phyloP scores from a whole-genome alignment of 2,113 vertebrate genomes.

The Corvus cornix region DNA sequence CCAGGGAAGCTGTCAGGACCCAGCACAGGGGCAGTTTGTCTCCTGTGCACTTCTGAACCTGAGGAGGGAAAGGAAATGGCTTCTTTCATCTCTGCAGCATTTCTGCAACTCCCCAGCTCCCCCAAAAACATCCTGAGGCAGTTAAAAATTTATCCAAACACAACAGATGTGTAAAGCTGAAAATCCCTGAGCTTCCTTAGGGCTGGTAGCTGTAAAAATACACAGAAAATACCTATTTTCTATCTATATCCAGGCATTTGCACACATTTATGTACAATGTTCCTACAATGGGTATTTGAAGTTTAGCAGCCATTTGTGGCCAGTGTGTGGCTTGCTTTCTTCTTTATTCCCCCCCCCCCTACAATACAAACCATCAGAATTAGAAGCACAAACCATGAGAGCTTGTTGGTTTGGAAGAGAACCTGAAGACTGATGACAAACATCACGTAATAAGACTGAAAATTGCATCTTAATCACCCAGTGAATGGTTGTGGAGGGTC shows the following conservation, averaged over 20 bases:
- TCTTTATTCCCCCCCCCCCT: not conserved
- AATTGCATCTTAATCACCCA: not conserved
- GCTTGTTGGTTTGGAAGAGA: not conserved
- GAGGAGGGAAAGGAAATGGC: not conserved
- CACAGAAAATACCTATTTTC: not conserved
- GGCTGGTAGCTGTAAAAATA: not conserved
- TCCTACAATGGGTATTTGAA: not conserved
- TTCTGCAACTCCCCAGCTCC: not conserved
- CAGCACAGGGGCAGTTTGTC: not conserved
- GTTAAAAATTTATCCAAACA: not conserved
- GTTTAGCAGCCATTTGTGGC: not conserved
- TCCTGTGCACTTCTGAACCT: not conserved
- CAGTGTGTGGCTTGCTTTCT: not conserved
- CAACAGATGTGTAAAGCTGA: not conserved
- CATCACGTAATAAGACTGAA: not conserved
- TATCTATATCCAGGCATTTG: not conserved
- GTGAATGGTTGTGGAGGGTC: accelerated
- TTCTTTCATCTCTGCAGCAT: not conserved
- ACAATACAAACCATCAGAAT: not conserved
- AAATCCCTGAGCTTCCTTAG: not conserved
- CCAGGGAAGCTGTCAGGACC: not conserved
- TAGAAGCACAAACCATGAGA: not conserved
- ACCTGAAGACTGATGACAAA: not conserved
- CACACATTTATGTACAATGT: not conserved
- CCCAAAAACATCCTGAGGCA: not conserved